phyloP scores from a whole-genome alignment of 2,888 invertebrate genomes.

The Emmelina monodactyla region DNA sequence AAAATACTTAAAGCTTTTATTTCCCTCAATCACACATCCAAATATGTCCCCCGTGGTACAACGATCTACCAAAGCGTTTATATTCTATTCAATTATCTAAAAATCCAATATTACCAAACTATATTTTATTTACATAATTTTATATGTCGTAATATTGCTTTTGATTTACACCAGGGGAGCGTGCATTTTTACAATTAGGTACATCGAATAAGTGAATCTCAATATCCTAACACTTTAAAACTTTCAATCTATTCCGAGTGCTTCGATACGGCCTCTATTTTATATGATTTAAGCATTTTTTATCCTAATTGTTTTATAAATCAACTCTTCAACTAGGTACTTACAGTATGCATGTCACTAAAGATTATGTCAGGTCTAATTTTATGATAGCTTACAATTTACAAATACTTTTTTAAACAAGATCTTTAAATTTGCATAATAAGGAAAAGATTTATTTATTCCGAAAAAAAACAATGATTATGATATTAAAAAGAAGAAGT shows the following conservation, averaged over 20 bases:
- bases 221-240: conserved; percentile 51
- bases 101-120: conserved; percentile 64
- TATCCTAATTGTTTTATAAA: conserved; percentile 51
- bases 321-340: conserved; percentile 38
- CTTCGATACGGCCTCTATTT: conserved; percentile 43
- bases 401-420: too few relatives aligned
- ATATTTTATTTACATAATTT: conserved; percentile 56
- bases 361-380: conserved; percentile 49
- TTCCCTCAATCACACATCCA: conserved; percentile 56
- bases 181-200: conserved; percentile 52
- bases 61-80: conserved; percentile 55
- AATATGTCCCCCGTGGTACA: conserved; percentile 40
- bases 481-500: conserved; percentile 36
- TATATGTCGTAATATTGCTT: conserved; percentile 67
- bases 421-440: too few relatives aligned
- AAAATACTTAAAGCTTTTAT: conserved; percentile 63
- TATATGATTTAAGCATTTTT: conserved; percentile 59
- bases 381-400: conserved; percentile 40
- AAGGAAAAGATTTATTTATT: conserved; percentile 4
- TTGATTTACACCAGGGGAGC: conserved; percentile 62
- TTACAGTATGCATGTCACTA: conserved; percentile 51
- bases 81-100: conserved; percentile 60
- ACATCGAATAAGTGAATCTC: conserved; percentile 56
- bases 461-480: conserved; percentile 10
- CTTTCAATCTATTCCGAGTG: conserved; percentile 53